Evolutionary conservation across 2,888 invertebrate genomes (phyloP).

Genomic region (Pollenia griseotomentosa): DNA sequence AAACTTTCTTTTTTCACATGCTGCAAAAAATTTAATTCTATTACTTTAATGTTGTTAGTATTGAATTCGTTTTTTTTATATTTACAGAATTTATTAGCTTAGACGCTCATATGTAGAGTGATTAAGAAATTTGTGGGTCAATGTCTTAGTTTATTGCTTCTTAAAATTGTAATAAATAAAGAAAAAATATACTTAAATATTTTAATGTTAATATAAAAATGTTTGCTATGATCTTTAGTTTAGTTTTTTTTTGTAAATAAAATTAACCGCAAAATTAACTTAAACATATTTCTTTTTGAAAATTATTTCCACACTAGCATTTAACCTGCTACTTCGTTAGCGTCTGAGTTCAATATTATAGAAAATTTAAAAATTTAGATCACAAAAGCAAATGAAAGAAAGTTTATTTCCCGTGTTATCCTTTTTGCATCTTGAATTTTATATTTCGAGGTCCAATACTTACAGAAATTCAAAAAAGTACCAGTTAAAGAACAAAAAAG

Average conservation of each 20-base stretch:
- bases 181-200: slow-evolving; percentile 5
- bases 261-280: slow-evolving; percentile 40
- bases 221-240: slow-evolving; percentile 4
- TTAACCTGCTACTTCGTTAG: too few relatives aligned
- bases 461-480: too few relatives aligned
- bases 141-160: slow-evolving; percentile 6
- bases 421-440: too few relatives aligned
- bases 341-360: too few relatives aligned
- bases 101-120: not conserved
- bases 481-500: too few relatives aligned
- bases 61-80: not conserved
- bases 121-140: slow-evolving; percentile 35
- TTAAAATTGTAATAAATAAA: slow-evolving; percentile 22
- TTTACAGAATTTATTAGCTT: not conserved
- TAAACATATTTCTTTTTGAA: slow-evolving; percentile 25
- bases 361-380: too few relatives aligned
- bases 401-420: too few relatives aligned
- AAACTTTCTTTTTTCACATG: slow-evolving; percentile 44
- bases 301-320: too few relatives aligned
- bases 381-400: too few relatives aligned
- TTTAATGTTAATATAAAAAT: not conserved
- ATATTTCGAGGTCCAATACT: too few relatives aligned
- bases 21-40: slow-evolving; percentile 11
- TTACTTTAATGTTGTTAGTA: slow-evolving; percentile 6
- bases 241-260: not conserved